These are phyloP conservation scores for Amazona guildingii DNA, from an alignment of 2,113 vertebrate genomes.

Conservation along the genomic window DNA sequence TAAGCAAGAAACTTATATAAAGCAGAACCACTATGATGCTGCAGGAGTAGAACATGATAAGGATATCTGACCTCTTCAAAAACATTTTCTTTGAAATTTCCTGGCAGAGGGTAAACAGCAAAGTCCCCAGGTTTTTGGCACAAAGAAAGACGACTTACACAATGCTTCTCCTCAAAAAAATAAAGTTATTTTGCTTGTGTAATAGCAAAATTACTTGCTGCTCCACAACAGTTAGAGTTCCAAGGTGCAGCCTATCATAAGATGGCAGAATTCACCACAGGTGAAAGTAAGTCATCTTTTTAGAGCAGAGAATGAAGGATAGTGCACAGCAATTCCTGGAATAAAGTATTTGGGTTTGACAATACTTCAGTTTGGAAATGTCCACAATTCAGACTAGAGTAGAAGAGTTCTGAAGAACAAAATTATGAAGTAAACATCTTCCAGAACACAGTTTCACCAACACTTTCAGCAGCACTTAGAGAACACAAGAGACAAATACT, in stretches of 20 bases:
- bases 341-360: not conserved
- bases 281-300: not conserved
- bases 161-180: not conserved
- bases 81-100: slow-evolving; percentile 14
- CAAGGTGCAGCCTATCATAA: not conserved
- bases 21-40: not conserved
- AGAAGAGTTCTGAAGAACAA: not conserved
- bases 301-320: not conserved
- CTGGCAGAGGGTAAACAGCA: not conserved
- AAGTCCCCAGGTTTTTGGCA: not conserved
- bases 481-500: not conserved
- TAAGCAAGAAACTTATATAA: not conserved
- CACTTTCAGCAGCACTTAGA: not conserved
- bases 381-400: not conserved
- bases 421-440: not conserved
- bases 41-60: not conserved
- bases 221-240: not conserved
- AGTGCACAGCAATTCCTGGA: not conserved
- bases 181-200: not conserved
- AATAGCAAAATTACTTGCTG: not conserved
- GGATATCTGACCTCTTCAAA: not conserved
- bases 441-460: not conserved
- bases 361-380: not conserved
- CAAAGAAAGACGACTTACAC: not conserved
- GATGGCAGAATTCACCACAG: not conserved